These are phyloP conservation scores for Ethmia dodecea DNA, from an alignment of 2,888 invertebrate genomes.

Conservation along the genomic window DNA sequence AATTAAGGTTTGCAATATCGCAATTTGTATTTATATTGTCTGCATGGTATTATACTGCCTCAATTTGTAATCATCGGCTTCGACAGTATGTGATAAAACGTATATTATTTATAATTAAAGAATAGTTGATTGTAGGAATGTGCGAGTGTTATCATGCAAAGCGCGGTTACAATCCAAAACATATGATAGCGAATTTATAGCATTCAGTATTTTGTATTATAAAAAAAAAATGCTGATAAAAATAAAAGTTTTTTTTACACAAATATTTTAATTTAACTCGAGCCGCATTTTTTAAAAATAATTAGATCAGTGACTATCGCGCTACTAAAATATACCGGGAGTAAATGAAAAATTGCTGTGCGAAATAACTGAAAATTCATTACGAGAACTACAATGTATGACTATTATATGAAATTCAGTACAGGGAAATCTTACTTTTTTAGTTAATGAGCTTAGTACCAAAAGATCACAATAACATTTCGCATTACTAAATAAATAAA, in stretches of 20 bases:
- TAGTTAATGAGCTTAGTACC: too few species aligned
- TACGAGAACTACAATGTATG: too few species aligned
- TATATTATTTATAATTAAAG: not conserved
- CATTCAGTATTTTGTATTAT: not conserved
- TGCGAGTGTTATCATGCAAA: conserved; percentile 11
- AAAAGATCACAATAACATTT: too few species aligned
- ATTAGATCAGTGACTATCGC: not conserved
- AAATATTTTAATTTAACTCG: too few species aligned
- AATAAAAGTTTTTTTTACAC: too few species aligned
- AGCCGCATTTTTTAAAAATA: too few species aligned
- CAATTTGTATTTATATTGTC: conserved; percentile 35
- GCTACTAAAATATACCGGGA: not conserved
- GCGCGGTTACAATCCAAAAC: conserved; percentile 5
- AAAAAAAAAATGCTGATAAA: too few species aligned
- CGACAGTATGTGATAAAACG: not conserved
- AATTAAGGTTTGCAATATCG: conserved; percentile 56
- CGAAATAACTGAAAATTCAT: too few species aligned
- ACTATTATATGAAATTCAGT: too few species aligned
- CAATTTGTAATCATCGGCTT: too few species aligned
- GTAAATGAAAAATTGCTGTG: not conserved
- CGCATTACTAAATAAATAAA: too few species aligned
- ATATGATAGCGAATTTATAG: conserved; percentile 11
- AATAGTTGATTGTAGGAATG: not conserved
- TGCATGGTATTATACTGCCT: conserved; percentile 32
- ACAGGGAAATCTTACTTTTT: too few species aligned